These are phyloP conservation scores for Thalassophryne amazonica DNA, from an alignment of 2,797 vertebrate species.

Conservation along the genomic window DNA sequence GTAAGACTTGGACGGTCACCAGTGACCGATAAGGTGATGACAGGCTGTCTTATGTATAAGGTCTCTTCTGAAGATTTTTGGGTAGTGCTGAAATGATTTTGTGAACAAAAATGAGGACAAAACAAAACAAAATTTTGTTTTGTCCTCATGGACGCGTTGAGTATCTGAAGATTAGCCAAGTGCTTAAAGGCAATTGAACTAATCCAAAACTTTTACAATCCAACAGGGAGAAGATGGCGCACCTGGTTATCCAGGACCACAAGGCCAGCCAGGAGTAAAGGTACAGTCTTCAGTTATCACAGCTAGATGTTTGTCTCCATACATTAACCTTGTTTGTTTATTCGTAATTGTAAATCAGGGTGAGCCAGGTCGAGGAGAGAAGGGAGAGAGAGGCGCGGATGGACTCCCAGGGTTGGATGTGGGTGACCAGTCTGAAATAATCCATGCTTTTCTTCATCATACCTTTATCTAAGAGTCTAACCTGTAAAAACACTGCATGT, in stretches of 20 bases:
- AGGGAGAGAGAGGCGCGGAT: constrained; percentile 82
- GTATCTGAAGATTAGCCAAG: too few relatives aligned
- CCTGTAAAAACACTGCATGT: too few relatives aligned
- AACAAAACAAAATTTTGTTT: too few relatives aligned
- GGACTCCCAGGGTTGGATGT: constrained; percentile 87
- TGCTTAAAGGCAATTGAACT: too few relatives aligned
- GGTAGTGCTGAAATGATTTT: too few relatives aligned
- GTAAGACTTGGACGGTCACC: too few relatives aligned
- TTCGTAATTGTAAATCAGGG: constrained; percentile 76
- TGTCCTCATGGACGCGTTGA: too few relatives aligned
- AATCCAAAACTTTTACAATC: constrained; percentile 7
- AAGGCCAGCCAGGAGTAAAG: constrained; percentile 82
- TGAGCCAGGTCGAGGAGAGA: constrained; percentile 79
- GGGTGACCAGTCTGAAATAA: constrained; percentile 1
- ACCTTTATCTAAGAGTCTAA: too few relatives aligned
- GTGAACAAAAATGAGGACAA: too few relatives aligned
- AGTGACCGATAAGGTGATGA: too few relatives aligned
- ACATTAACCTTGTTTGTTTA: background rate
- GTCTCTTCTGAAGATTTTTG: too few relatives aligned
- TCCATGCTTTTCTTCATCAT: background rate
- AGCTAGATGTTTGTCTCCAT: background rate
- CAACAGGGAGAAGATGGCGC: constrained; percentile 85
- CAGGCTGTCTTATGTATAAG: too few relatives aligned
- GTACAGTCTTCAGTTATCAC: constrained; percentile 48
- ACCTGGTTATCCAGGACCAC: constrained; percentile 79